A percentile compares a stretch with the other conserved stretches of the same genome.
These are phyloP conservation scores for Plotosus lineatus DNA, from an alignment of 2,113 vertebrate genomes.

Conservation along the genomic window DNA sequence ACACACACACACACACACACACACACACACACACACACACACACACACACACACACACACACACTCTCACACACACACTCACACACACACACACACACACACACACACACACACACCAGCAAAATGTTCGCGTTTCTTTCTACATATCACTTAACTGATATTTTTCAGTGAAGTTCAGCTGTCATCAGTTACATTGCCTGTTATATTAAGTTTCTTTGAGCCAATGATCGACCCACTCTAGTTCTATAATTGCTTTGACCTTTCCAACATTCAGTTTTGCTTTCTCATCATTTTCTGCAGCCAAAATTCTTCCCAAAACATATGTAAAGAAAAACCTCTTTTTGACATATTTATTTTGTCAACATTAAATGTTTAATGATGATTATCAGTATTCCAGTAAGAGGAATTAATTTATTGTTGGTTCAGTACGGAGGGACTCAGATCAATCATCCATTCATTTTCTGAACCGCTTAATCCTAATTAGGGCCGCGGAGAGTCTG, in stretches of 20 bases:
- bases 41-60: conserved; percentile 6
- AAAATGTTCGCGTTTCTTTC: not conserved
- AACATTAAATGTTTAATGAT: not conserved
- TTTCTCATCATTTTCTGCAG: not conserved
- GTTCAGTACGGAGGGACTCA: not conserved
- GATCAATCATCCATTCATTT: too few relatives aligned
- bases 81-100: conserved; percentile 1
- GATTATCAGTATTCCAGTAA: not conserved
- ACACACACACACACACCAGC: not conserved
- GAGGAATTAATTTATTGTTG: not conserved
- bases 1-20: not conserved
- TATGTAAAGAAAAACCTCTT: not conserved
- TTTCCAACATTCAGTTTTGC: conserved; percentile 17
- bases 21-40: not conserved
- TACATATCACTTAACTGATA: not conserved
- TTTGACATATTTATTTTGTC: not conserved
- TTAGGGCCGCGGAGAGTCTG: too few relatives aligned
- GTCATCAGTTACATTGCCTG: conserved; percentile 8
- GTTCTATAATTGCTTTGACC: conserved; percentile 2
- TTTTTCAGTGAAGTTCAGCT: not conserved
- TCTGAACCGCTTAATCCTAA: too few relatives aligned
- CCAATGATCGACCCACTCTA: not conserved
- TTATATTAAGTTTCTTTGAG: not conserved
- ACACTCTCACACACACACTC: too few relatives aligned
- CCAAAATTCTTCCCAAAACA: not conserved